These are phyloP conservation scores for Silurus aristotelis DNA, from an alignment of 2,797 vertebrate genomes.

Conservation along the genomic window DNA sequence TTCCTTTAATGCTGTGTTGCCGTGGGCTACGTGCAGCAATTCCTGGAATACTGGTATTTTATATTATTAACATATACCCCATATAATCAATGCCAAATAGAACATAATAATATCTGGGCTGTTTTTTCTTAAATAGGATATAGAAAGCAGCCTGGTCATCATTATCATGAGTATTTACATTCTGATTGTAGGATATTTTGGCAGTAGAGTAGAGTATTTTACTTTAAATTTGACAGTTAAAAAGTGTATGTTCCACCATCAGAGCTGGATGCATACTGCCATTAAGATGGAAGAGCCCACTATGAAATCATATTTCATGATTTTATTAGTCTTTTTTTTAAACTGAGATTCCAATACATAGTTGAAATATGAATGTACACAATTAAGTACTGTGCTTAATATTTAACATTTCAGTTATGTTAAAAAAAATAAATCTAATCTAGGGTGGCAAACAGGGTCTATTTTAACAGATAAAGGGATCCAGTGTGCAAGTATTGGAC, in stretches of 20 bases:
- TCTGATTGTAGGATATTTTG: too few species aligned
- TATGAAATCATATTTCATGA: background rate
- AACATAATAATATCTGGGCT: background rate
- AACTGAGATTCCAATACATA: background rate
- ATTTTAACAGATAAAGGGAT: background rate
- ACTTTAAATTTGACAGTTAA: background rate
- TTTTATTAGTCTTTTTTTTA: background rate
- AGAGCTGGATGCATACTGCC: background rate
- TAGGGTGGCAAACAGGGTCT: background rate
- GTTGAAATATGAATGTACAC: background rate
- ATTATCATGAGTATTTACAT: background rate
- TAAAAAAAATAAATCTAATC: background rate
- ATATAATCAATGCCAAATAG: background rate
- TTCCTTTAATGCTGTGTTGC: constrained; percentile 72
- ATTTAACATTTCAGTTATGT: background rate
- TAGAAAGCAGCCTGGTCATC: background rate
- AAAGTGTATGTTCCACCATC: background rate
- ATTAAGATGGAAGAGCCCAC: too few species aligned
- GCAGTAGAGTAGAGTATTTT: too few species aligned
- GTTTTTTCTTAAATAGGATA: background rate
- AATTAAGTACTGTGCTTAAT: background rate
- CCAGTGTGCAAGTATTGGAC: background rate
- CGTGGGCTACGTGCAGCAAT: constrained; percentile 77
- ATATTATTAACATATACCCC: background rate
- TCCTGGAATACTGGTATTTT: constrained; percentile 76